A percentile compares a stretch with the other conserved stretches of the same genome.
phyloP scores from a whole-genome alignment of 1,140 invertebrate genomes.

The Phymastichus coffea region DNA sequence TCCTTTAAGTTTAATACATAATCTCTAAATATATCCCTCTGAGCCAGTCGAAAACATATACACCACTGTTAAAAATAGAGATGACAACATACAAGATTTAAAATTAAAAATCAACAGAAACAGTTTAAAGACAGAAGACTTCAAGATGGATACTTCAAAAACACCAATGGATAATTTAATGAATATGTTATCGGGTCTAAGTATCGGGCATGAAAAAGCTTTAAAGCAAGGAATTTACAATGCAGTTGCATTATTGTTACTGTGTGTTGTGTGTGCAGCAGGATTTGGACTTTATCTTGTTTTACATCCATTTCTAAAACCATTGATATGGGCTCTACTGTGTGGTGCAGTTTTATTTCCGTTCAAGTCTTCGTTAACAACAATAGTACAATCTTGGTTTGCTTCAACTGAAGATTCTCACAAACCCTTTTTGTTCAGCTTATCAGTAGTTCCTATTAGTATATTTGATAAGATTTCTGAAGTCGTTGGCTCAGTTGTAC shows the following conservation, averaged over 20 bases:
- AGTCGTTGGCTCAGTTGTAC: conserved; percentile 64
- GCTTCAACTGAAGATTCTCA: conserved; percentile 61
- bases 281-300: conserved; percentile 81
- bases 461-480: conserved; percentile 72
- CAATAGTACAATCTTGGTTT: conserved; percentile 73
- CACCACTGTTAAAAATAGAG: conserved; percentile 18
- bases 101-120: background rate
- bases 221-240: conserved; percentile 86
- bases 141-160: conserved; percentile 37
- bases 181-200: conserved; percentile 48
- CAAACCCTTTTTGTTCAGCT: conserved; percentile 66
- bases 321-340: conserved; percentile 90
- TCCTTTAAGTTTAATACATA: too few relatives aligned
- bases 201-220: conserved; percentile 69
- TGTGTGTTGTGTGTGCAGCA: conserved; percentile 67
- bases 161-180: conserved; percentile 54
- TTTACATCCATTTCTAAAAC: conserved; percentile 87
- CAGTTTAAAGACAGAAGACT: background rate
- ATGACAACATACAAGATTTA: background rate
- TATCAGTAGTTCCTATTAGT: conserved; percentile 73
- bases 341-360: conserved; percentile 89
- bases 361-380: conserved; percentile 76
- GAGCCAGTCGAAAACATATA: too few relatives aligned
- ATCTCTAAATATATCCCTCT: too few relatives aligned
- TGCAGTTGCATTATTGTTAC: conserved; percentile 72